Base-by-base conservation (phyloP, 2,888 invertebrate species). In the Magallana nippona region DNA sequence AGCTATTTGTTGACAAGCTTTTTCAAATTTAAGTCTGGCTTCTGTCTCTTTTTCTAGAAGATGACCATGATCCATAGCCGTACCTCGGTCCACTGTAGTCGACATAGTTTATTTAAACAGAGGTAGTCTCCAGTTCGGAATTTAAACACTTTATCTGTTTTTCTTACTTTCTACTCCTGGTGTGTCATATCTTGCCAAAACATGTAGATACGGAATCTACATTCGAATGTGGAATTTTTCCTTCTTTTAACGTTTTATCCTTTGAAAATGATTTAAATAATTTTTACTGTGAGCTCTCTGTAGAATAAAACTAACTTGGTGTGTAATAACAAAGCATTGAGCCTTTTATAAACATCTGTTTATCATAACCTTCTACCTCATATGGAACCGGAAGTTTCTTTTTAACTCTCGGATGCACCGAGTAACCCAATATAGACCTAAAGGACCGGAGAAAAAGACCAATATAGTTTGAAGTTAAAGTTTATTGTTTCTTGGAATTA, bases 1-100 rank as follows among this genome's bases (percentile, higher is more conserved):
- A 10, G 91, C 91, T 62, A 93, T 93, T 86, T 93, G 92, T 82
- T 92, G 92, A 82, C 92, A 92, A 8, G 93, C 91, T 84, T 89
- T 90, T 79, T 92, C 92, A 85, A 93, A 92, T 82, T 93, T 93
- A 5, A 86, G 62, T 82, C 88, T 88, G 22, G 90, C 88, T 84
- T 90, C 90, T 55, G 82, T 87, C 57, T 89, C 84, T 82, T 90
- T 90, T 82, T 90, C 90, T 58, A 89, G 86, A 22, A 90, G 58
- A 79, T 88, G 88, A 63, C 86, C 85, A 22, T 87, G 88, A 55
- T 90, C 90, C 84, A 88, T 83, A n/a, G 86, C 79, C n/a, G 85
- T 82, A 15, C 85, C 84, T 55, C 84, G 81, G 55, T 84, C 82
- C 32, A 84, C 84, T 32, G 86, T 84, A 27, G 84, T 82, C 13